Base-by-base conservation (phyloP, 2,113 vertebrate genomes). In the Grus americana region DNA sequence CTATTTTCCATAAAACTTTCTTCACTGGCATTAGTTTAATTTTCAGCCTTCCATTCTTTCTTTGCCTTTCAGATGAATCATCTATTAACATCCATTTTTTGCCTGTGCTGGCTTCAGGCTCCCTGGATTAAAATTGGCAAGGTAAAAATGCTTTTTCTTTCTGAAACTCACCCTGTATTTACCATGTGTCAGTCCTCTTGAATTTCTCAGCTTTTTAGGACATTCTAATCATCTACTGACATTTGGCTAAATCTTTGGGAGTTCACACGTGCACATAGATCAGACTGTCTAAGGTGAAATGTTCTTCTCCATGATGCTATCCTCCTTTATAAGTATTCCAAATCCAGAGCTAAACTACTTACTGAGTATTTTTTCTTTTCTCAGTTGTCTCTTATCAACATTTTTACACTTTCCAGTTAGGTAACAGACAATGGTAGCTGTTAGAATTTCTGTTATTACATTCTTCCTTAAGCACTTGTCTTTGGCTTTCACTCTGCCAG, bases 401-500 rank as follows among this genome's bases (percentile, higher is more conserved):
- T 27, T 75, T 79, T 87, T 72, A 52, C 34, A 68, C 74, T 93
- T 70, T 82, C 18, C 40, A 29, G 47, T 85, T 82, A 85, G 61
- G 46, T 85, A 91, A 75, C 5, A 49, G 30, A n/a, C 42, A 74
- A 46, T 34, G 72, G 30, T 22, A 86, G 17, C 30, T 84, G 59
- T 84, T 89, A 72, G 44, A 78, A 93, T 86, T 91, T 95, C 54
- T 92, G 65, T 81, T 92, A 79, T 75, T 92, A 42, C 52, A 15
- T 52, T 75, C 47, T 72, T 79, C 10, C 73, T 91, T 57, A 91
- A 87, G 40, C 66, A 54, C 65, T 90, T 82, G 73, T 81, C 76
- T 91, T 81, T 79, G 61, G 30, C 57, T 84, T 94, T 72, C 61
- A 55, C 24, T 75, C 61, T 75, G 65, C 68, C 57, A 68, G 34